Evolutionary conservation across 2,888 invertebrate genomes (phyloP), one percentile per base, ranked within the genome.

Genomic region (Blastobasis lacticolella): DNA sequence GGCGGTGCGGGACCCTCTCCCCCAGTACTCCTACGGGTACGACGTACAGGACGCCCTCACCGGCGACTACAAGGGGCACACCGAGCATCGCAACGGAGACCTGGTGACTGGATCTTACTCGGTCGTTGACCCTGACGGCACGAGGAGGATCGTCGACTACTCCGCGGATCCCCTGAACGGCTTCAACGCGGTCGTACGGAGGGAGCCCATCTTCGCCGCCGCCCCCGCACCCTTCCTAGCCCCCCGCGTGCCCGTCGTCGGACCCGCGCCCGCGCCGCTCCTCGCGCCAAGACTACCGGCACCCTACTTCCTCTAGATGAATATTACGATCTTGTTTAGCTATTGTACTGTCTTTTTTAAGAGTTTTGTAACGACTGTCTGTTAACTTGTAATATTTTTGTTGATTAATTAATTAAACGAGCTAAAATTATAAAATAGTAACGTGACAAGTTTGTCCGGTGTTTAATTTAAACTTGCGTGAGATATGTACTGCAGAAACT

Each of bases 21-120:
- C 90, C 0, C 90, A 90, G 61, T 91, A 91, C 73, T 87, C 89
- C 5, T 91, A 81, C 72, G 89, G 89, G 4, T 91, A 91, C 63
- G 90, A 90, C 62, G 89, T 91, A 1, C 89, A 90, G 59, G 91
- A 91, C 62, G 72, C 87, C 4, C 78, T 90, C 52, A 90, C 90
- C 37, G 90, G 91, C 36, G 91, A 91, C 77, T 88, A 84, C 73
- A 90, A 90, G 60, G 89, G 88, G 49, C 90, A 90, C 72, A 85
- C 87, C 54, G 90, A 90, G 63, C 77, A 85, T 23, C 81, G 90
- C 51, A 88, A 88, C 59, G 90, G 90, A 0, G 90, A 90, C 67
- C 69, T 90, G 4, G 90, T 90, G 51, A 89, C 89, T 38, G 90
- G 90, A 4, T 89, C 89, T 9, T 90, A 90, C 74, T 71, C 83